These are phyloP conservation scores for Myotis planiceps DNA, from an alignment of 2,797 vertebrate species.

Conservation along the genomic window DNA sequence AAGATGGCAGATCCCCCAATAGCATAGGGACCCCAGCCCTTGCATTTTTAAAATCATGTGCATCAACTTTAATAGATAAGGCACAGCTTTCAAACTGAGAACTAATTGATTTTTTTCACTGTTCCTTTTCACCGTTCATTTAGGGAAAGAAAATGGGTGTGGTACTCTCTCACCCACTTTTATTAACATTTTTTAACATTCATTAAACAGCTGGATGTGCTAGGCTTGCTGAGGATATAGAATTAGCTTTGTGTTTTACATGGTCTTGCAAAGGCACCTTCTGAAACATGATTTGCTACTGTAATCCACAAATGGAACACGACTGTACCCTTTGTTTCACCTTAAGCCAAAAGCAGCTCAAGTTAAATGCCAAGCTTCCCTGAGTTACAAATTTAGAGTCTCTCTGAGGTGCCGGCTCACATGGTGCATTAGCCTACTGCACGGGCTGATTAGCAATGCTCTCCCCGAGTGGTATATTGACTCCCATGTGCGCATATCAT, in stretches of 20 bases:
- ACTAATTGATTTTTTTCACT: constrained; percentile 36
- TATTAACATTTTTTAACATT: constrained; percentile 67
- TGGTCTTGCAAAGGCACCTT: constrained; percentile 60
- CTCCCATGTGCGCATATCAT: constrained; percentile 81
- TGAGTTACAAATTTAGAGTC: constrained; percentile 78
- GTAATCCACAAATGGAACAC: constrained; percentile 48
- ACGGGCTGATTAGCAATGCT: constrained; percentile 82
- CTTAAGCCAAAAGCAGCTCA: constrained; percentile 78
- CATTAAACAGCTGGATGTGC: constrained; percentile 14
- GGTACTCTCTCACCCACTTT: not conserved
- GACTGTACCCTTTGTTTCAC: constrained; percentile 74
- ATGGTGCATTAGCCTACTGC: constrained; percentile 70
- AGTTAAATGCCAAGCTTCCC: constrained; percentile 81
- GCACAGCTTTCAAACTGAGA: constrained; percentile 24
- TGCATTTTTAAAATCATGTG: constrained; percentile 44
- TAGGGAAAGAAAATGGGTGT: not conserved
- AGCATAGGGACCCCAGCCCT: not conserved
- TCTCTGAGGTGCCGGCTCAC: constrained; percentile 74
- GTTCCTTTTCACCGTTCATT: constrained; percentile 19
- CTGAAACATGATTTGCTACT: constrained; percentile 57
- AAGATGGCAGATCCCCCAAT: not conserved
- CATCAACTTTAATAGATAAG: constrained; percentile 3
- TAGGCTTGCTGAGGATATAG: not conserved
- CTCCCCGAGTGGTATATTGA: constrained; percentile 83
- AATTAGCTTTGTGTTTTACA: constrained; percentile 50